Conservation (phyloP, 2,113 vertebrate species). For the Phasianus colchicus region DNA sequence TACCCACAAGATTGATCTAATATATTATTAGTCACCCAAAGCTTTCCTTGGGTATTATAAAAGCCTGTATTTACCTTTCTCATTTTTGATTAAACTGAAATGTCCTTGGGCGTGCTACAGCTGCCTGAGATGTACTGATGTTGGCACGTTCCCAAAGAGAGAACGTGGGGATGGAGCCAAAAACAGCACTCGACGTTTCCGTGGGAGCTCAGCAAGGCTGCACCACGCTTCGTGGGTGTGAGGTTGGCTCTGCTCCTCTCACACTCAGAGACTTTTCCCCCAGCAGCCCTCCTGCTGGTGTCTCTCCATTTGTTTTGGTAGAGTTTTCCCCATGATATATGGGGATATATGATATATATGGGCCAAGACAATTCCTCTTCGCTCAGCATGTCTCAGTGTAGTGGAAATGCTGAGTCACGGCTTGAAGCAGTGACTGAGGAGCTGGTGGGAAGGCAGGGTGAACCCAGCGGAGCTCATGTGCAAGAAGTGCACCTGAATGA, state of each 20-base stretch:
- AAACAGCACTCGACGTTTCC: rapidly evolving
- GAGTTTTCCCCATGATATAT: background rate
- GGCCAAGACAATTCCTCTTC: too few relatives aligned
- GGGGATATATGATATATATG: too few relatives aligned
- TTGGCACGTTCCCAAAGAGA: background rate
- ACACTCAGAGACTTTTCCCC: background rate
- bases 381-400: too few relatives aligned
- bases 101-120: background rate
- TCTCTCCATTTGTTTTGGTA: background rate
- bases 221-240: background rate
- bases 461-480: too few relatives aligned
- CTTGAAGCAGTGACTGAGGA: too few relatives aligned
- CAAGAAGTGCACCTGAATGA: too few relatives aligned
- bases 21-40: slow-evolving; percentile 20
- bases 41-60: background rate
- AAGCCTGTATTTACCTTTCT: slow-evolving; percentile 39
- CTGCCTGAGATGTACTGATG: background rate
- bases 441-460: too few relatives aligned
- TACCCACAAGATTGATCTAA: slow-evolving; percentile 9
- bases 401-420: too few relatives aligned
- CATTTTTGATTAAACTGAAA: slow-evolving; percentile 8
- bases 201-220: background rate
- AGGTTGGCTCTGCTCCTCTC: background rate
- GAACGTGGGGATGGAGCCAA: background rate
- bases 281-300: background rate